Percentiles rank a stretch among this genome's conserved stretches.
Conservation (phyloP, 2,113 vertebrate genomes). For the Anhinga anhinga region DNA sequence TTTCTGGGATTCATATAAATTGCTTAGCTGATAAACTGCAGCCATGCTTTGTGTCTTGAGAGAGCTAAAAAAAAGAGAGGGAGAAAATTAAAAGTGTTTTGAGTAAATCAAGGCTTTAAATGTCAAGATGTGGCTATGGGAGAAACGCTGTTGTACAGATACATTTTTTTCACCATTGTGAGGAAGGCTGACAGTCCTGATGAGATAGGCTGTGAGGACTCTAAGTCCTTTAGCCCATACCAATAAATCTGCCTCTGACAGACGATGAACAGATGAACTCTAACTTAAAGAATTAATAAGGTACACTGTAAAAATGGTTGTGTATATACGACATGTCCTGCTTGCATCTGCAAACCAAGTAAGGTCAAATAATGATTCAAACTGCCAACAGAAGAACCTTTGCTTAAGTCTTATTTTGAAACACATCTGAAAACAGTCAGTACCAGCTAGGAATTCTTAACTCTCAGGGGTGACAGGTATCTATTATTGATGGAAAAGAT, state of each 20-base stretch:
- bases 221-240: neutral
- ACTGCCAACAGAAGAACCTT: neutral
- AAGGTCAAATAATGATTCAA: neutral
- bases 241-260: neutral
- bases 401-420: neutral
- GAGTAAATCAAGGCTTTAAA: neutral
- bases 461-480: neutral
- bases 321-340: neutral
- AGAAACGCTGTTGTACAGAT: neutral
- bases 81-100: neutral
- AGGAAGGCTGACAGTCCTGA: neutral
- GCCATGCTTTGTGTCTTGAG: neutral
- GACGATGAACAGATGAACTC: neutral
- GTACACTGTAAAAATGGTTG: neutral
- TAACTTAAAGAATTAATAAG: neutral
- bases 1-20: neutral
- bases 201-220: neutral
- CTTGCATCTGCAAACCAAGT: neutral
- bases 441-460: neutral
- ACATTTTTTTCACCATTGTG: neutral
- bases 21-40: neutral
- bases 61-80: neutral
- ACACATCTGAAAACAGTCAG: neutral
- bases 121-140: neutral
- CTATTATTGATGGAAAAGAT: conserved; percentile 12